Evolutionary conservation across 2,888 invertebrate genomes (phyloP), one percentile per base, ranked within the genome.

Genomic region (Ornithoptera alexandrae): DNA sequence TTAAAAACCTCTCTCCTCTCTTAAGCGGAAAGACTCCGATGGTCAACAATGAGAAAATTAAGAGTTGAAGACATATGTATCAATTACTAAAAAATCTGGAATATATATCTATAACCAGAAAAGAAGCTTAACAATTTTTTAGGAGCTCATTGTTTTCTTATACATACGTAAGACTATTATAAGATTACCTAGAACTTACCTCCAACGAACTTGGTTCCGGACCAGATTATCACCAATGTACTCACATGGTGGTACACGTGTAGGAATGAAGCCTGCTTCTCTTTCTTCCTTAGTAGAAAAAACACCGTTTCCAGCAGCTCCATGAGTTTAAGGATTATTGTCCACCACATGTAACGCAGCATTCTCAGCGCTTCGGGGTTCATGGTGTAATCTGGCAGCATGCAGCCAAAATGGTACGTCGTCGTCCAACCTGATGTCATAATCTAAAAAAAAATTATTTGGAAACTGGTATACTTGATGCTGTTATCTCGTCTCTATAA

Each of bases 191-290:
- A 10, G 1, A 10, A 78, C 90, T 78, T 88, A 96, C 96, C 96
- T 89, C 95, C 94, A 73, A 94, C 91, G 78, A 93, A 94, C 87
- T 95, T 95, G 56, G 94, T 89, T 1, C 88, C 93, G 0, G 93
- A 74, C 94, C 95, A 96, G 0, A 94, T 83, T 4, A 96, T 86
- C 17, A 93, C 79, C 53, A 95, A 81, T 0, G 95, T 93, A 64
- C 94, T 91, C 64, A 93, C 85, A 75, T 96, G 96, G 85, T 96
- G 96, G 79, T 96, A 96, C 2, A 96, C 86, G 76, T 96, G 96
- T 62, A 96, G 86, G 72, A 94, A 94, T 0, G 96, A 94, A 8
- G 95, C 94, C 86, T 96, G 96, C 61, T 93, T 93, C 71, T 94
- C 90, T 81, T 95, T 96, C 84, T 96, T 96, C 71, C 96, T 92